These are phyloP conservation scores for Drosophila malerkotliana DNA, from an alignment of 1,140 invertebrate genomes.

Conservation along the genomic window DNA sequence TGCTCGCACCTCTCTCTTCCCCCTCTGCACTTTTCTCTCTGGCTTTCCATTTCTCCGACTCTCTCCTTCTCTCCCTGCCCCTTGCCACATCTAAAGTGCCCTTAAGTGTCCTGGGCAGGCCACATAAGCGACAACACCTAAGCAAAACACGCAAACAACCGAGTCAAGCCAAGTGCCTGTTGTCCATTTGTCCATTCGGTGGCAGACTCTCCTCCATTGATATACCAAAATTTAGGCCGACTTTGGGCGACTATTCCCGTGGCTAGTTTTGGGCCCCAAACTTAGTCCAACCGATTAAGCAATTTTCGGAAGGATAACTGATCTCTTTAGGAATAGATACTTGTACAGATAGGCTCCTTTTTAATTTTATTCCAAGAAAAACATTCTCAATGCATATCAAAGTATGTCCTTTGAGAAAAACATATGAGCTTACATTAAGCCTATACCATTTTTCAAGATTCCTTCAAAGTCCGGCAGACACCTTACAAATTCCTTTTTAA, in stretches of 20 bases:
- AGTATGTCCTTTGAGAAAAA: too few relatives aligned
- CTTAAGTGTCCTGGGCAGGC: slow-evolving; percentile 75
- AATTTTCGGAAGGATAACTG: background rate
- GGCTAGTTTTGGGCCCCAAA: slow-evolving; percentile 21
- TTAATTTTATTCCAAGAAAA: background rate
- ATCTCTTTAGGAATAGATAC: background rate
- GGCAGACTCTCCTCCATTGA: slow-evolving; percentile 64
- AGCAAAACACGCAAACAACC: slow-evolving; percentile 75
- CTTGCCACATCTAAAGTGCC: slow-evolving; percentile 69
- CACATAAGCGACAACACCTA: slow-evolving; percentile 80
- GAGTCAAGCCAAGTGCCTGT: slow-evolving; percentile 42
- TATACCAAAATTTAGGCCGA: slow-evolving; percentile 33
- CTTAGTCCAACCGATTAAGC: slow-evolving; percentile 11
- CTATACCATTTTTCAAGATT: too few relatives aligned
- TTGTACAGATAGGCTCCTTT: too few relatives aligned
- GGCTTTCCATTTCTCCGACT: background rate
- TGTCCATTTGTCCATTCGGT: slow-evolving; percentile 56
- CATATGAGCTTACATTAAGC: too few relatives aligned
- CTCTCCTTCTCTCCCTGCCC: slow-evolving; percentile 23
- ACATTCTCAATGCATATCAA: too few relatives aligned
- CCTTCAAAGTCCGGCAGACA: background rate
- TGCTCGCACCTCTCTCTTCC: slow-evolving; percentile 13
- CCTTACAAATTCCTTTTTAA: slow-evolving; percentile 2
- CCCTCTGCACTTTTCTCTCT: slow-evolving; percentile 7
- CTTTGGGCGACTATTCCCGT: slow-evolving; percentile 14